Percentiles rank a stretch among this genome's conserved stretches.
These are phyloP conservation scores for Numenius arquata DNA, from an alignment of 2,113 vertebrate species.

Conservation along the genomic window DNA sequence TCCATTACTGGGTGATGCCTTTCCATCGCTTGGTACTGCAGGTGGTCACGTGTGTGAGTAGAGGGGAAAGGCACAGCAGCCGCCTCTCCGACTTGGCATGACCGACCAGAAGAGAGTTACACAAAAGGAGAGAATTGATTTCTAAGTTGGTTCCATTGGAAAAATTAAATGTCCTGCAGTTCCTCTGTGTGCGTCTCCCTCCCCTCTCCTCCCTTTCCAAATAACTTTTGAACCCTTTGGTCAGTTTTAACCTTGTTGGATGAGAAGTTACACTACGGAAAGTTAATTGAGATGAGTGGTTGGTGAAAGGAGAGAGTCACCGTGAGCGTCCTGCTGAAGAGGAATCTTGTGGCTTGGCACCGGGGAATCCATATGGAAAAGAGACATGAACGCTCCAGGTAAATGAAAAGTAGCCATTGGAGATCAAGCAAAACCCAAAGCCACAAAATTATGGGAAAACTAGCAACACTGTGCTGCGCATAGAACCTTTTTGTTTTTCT, in stretches of 20 bases:
- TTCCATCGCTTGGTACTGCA: neutral
- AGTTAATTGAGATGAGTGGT: neutral
- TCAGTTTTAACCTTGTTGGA: neutral
- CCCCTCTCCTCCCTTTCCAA: neutral
- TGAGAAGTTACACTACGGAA: neutral
- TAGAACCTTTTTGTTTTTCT: neutral
- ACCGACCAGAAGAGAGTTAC: neutral
- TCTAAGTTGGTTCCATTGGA: neutral
- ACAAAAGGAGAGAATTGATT: neutral
- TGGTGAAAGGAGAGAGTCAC: neutral
- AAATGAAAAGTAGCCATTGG: neutral
- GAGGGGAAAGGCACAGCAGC: neutral
- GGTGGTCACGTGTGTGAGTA: accelerated
- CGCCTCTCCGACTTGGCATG: neutral
- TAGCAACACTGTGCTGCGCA: neutral
- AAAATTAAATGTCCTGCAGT: neutral
- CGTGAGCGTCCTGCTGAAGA: neutral
- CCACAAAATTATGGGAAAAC: neutral
- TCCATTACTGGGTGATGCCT: accelerated
- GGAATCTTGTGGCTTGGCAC: neutral
- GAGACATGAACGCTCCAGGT: neutral
- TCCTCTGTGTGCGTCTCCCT: neutral
- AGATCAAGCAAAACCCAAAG: neutral
- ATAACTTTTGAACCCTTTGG: constrained; percentile 14
- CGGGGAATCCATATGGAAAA: neutral